Evolutionary conservation across 2,888 invertebrate genomes (phyloP).

Genomic region (Scrobipalpa atriplicella): DNA sequence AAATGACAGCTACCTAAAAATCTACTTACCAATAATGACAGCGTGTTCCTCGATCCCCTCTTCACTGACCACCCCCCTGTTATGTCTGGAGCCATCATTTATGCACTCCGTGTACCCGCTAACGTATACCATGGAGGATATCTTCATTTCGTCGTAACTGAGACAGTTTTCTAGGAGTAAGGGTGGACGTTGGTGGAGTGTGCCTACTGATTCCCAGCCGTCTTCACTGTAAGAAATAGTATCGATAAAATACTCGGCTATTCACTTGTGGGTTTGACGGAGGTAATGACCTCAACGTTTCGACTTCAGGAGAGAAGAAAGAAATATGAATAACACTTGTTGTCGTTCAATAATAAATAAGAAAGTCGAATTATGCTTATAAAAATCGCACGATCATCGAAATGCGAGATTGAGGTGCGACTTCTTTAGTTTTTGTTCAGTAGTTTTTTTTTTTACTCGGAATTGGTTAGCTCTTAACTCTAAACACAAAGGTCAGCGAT

Average conservation of each 20-base stretch:
- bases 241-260: no score
- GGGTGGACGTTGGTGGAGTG: constrained; percentile 77
- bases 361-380: no score
- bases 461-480: no score
- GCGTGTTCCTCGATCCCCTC: constrained; percentile 70
- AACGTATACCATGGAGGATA: constrained; percentile 82
- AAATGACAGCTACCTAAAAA: neutral
- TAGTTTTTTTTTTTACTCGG: no score
- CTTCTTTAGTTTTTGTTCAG: neutral
- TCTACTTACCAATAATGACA: constrained; percentile 67
- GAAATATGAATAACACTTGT: no score
- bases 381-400: no score
- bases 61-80: constrained; percentile 66
- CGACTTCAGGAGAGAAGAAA: no score
- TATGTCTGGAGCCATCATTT: constrained; percentile 81
- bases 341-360: no score
- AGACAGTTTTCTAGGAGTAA: constrained; percentile 79
- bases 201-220: constrained; percentile 84
- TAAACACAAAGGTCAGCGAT: no score
- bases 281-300: no score
- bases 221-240: constrained; percentile 57
- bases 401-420: no score
- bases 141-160: constrained; percentile 85
- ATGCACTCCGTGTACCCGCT: constrained; percentile 84
- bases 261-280: no score